Base-by-base conservation (phyloP, 1,140 invertebrate genomes). In the Solenopsis invicta region DNA sequence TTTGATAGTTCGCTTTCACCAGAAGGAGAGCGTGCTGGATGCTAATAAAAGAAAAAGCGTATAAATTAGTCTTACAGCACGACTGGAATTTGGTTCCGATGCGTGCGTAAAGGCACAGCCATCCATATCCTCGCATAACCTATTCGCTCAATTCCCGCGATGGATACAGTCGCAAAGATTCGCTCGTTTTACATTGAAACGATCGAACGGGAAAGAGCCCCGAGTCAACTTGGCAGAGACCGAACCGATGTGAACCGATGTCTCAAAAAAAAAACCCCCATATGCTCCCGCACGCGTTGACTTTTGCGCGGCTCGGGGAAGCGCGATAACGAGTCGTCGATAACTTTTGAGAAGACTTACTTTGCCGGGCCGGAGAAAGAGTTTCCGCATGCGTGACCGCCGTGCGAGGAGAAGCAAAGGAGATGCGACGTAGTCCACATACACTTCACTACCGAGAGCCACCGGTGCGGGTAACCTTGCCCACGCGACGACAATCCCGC, bases 311-410 rank as follows among this genome's bases (percentile, higher is more conserved):
- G 6, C 10, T 59, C 56, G 56, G n/a, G 18, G 10, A 29, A 62
- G 8, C 29, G 62, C 61, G 13, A 64, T 45, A 8, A 50, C 24
- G 24, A 48, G 8, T 3, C 12, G 24, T 41, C 13, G 45, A 66
- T 78, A n/a, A 61, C 24, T 59, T 82, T 48, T 72, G 2, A 48
- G 37, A 41, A 13, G 12, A 82, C 80, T 82, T 82, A 82, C 80
- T 82, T 61, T 48, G 34, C 69, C 41, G 56, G 41, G 16, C 37
- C 34, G 29, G 34, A 71, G n/a, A 18, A 37, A 69, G 34, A 29
- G 18, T 48, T 41, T 12, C 41, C 41, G 45, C 45, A 13, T 67
- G 64, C 64, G 37, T 67, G 10, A 45, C n/a, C 10, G 37, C 5
- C 64, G 64, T 37, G 62, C 37, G 29, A 24, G 18, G 16, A 8